A percentile compares a stretch with the other conserved stretches of the same genome.
Evolutionary conservation across 2,113 vertebrate species (phyloP).

Genomic region (Nipponia nippon): DNA sequence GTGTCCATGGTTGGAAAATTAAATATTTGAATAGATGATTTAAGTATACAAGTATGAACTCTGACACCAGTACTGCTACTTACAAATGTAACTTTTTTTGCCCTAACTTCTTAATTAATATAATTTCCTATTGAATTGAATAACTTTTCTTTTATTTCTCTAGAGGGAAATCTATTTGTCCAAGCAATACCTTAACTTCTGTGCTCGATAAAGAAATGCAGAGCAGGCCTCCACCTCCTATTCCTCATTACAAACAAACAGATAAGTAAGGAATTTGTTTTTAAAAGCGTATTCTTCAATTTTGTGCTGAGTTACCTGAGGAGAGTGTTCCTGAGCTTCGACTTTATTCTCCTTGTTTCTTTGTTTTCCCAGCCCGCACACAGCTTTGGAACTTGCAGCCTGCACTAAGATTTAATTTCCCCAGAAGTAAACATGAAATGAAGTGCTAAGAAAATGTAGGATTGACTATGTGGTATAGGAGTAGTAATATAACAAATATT

Average conservation of each 20-base stretch:
- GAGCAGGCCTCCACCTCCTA: slow-evolving; percentile 85
- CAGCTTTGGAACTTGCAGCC: not conserved
- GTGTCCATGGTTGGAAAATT: not conserved
- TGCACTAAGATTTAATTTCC: not conserved
- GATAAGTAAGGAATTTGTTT: slow-evolving; percentile 81
- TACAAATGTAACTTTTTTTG: not conserved
- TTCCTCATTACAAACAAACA: slow-evolving; percentile 89
- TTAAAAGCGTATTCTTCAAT: not conserved
- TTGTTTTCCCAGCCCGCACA: not conserved
- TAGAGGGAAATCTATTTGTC: slow-evolving; percentile 91
- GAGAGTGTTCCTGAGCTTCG: not conserved
- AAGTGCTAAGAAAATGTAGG: not conserved
- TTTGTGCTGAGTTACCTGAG: not conserved
- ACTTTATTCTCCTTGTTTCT: not conserved
- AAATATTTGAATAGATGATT: not conserved
- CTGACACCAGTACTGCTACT: not conserved
- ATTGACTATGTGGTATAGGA: not conserved
- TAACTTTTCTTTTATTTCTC: slow-evolving; percentile 45
- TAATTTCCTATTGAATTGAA: not conserved
- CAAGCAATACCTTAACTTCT: slow-evolving; percentile 83
- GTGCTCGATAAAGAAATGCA: slow-evolving; percentile 87
- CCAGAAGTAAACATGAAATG: not conserved
- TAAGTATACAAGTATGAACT: not conserved
- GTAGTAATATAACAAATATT: not conserved
- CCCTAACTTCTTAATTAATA: not conserved